Percentiles rank a stretch among this genome's conserved stretches.
Conservation (phyloP, 2,888 invertebrate genomes). For the Xestoiulus laeticollis region DNA sequence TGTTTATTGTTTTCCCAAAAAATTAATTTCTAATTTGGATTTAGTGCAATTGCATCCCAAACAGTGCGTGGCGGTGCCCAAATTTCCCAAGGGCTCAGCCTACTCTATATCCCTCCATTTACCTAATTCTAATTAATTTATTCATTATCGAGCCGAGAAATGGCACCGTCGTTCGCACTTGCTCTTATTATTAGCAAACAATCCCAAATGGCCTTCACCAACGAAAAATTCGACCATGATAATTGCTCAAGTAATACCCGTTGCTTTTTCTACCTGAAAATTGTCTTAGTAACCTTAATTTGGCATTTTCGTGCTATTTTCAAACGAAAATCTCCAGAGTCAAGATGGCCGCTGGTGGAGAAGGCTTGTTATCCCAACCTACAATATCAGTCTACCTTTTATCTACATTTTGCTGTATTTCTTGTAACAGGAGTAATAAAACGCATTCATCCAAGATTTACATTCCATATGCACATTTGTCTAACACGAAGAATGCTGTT, state of each 20-base stretch:
- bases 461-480: too few species aligned
- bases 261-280: background rate
- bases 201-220: background rate
- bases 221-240: background rate
- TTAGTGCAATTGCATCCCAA: background rate
- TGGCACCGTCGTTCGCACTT: background rate
- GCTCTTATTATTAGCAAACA: background rate
- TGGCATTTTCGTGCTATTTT: background rate
- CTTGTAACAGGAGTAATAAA: too few species aligned
- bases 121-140: background rate
- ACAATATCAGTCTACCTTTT: background rate
- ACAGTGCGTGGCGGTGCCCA: background rate
- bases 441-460: too few species aligned
- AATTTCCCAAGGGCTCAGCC: background rate
- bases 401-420: too few species aligned
- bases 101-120: background rate
- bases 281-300: background rate
- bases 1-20: background rate
- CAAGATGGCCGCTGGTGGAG: background rate
- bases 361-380: background rate
- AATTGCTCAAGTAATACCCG: background rate
- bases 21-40: background rate
- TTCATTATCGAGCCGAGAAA: background rate
- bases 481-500: too few species aligned
- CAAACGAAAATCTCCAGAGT: background rate